phyloP scores from a whole-genome alignment of 2,888 invertebrate species.

The Drosophila ustulata region DNA sequence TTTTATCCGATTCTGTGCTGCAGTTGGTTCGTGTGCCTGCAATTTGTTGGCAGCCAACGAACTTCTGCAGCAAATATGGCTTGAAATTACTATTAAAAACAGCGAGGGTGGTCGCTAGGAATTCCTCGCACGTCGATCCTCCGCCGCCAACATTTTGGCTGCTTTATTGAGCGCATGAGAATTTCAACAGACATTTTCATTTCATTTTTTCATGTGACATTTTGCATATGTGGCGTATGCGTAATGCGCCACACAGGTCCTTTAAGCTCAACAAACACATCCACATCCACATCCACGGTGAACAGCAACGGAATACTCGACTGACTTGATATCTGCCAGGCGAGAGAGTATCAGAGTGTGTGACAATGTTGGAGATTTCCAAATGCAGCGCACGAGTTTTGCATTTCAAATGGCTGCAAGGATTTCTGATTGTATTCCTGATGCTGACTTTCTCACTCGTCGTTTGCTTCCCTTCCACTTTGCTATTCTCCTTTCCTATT shows the following conservation, averaged over 20 bases:
- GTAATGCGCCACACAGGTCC: slow-evolving; percentile 51
- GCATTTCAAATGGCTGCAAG: slow-evolving; percentile 58
- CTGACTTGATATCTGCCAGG: slow-evolving; percentile 47
- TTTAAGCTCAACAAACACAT: slow-evolving; percentile 23
- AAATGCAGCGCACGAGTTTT: slow-evolving; percentile 63
- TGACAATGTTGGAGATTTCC: slow-evolving; percentile 72
- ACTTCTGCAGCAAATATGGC: slow-evolving; percentile 57
- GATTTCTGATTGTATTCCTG: slow-evolving; percentile 49
- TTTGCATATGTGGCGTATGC: slow-evolving; percentile 69
- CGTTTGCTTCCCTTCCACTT: background rate
- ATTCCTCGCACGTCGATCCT: slow-evolving; percentile 5
- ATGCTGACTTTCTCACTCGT: slow-evolving; percentile 21
- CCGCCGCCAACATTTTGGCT: slow-evolving; percentile 25
- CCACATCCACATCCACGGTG: slow-evolving; percentile 1
- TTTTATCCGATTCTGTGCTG: slow-evolving; percentile 55
- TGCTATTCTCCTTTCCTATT: background rate
- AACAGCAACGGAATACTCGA: slow-evolving; percentile 9
- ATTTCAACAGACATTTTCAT: slow-evolving; percentile 45
- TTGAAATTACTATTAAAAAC: slow-evolving; percentile 68
- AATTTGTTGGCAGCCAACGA: slow-evolving; percentile 16
- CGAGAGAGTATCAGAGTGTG: slow-evolving; percentile 30
- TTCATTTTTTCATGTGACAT: slow-evolving; percentile 28
- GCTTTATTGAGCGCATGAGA: slow-evolving; percentile 65
- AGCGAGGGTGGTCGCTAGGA: background rate
- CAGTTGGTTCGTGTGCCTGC: slow-evolving; percentile 39